Evolutionary conservation across 1,140 invertebrate species (phyloP), one percentile per base, ranked within the genome.

Genomic region (Octopus bimaculoides): DNA sequence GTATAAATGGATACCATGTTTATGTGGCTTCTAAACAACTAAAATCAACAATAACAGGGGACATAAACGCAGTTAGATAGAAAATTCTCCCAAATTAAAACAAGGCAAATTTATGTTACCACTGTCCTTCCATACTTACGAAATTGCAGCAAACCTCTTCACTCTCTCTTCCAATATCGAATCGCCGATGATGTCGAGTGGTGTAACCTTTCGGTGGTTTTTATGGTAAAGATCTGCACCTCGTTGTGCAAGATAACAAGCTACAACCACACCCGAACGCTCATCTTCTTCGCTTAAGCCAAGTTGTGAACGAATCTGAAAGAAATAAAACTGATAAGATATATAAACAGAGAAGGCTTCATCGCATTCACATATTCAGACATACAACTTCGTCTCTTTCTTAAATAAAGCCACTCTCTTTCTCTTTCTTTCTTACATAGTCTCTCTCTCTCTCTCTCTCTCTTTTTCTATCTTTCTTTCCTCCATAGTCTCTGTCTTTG

Each of bases 211-310:
- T 82, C 93, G 93, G 52, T 92, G 91, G 86, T 96, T 96, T 71
- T 92, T 92, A 0, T 91, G 88, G 12, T 92, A 92, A 9, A 94
- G 90, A 84, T 92, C 91, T 75, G 93, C 93, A 4, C 94, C 94
- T 82, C 92, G 91, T 82, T 93, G 91, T 12, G 93, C 92, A 56
- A 95, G 89, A 88, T 93, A 95, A 86, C 93, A 94, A 5, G 93
- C 92, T 52, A 95, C 92, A 10, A 94, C 92, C 80, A 90, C 82
- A 52, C 84, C 83, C n/a, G 84, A 83, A 71, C 83, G 84, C 54
- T 86, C 85, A 78, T 87, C 85, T 55, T 83, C 84, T 12, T 86
- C 84, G 54, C 82, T 77, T 84, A 87, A 84, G 20, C 85, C 85
- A 8, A 88, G 79, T 82, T 87, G 86, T 20, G 73, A 79, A n/a